These are phyloP conservation scores for Acyrthosiphon pisum DNA, from an alignment of 1,140 invertebrate species.

Conservation along the genomic window DNA sequence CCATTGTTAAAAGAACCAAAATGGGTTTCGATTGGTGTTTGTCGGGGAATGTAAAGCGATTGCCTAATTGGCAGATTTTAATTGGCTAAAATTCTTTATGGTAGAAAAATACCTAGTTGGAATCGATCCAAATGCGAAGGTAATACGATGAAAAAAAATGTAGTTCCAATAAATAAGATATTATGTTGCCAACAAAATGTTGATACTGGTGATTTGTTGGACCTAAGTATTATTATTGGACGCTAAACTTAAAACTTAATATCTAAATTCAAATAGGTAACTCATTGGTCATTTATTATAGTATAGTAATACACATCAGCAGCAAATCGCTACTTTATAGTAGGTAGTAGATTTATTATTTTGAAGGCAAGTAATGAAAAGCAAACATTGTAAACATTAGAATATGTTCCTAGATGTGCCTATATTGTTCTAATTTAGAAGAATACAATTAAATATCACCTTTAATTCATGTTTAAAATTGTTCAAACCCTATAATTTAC, in stretches of 20 bases:
- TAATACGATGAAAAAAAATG: constrained; percentile 24
- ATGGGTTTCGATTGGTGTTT: constrained; percentile 45
- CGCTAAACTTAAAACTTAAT: neutral
- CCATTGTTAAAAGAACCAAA: constrained; percentile 51
- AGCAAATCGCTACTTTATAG: too few species aligned
- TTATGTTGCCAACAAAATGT: constrained; percentile 27
- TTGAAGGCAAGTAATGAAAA: neutral
- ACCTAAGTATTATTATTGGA: neutral
- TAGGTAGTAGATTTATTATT: neutral
- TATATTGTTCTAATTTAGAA: neutral
- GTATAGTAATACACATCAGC: neutral
- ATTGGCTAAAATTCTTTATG: constrained; percentile 53
- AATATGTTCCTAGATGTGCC: neutral
- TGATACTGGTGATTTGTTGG: neutral
- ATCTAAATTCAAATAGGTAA: neutral
- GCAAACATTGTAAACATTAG: neutral
- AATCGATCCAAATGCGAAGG: constrained; percentile 36
- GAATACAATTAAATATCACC: neutral
- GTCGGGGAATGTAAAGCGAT: constrained; percentile 46
- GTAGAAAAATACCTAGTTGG: constrained; percentile 21
- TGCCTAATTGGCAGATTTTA: constrained; percentile 48
- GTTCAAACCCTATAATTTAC: neutral
- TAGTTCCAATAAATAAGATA: constrained; percentile 34
- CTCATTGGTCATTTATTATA: neutral
- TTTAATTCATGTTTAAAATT: neutral